Conservation (phyloP, 2,797 vertebrate species). For the Alca torda region DNA sequence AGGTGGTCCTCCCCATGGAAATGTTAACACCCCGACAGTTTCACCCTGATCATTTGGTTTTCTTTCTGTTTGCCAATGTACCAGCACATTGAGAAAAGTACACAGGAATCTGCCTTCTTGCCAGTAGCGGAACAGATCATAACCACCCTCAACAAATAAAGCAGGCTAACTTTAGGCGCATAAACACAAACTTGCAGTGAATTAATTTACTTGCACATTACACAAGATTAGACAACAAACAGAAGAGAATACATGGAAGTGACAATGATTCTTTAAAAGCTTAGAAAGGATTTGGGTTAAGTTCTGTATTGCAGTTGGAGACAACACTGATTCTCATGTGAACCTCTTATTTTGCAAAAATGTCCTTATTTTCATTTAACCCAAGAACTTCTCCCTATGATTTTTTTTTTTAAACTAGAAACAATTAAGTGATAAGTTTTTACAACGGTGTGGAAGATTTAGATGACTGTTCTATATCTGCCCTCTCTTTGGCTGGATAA, state of each 20-base stretch:
- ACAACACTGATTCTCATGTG: background rate
- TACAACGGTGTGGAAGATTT: background rate
- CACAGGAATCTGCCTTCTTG: background rate
- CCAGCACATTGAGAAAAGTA: background rate
- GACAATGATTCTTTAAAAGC: background rate
- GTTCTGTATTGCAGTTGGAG: background rate
- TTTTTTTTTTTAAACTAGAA: background rate
- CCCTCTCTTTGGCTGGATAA: background rate
- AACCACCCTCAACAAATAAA: background rate
- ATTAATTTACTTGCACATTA: background rate
- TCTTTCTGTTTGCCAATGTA: background rate
- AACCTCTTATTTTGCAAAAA: background rate
- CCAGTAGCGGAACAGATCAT: background rate
- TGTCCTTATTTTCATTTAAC: background rate
- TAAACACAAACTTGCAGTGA: background rate
- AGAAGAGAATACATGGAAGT: background rate
- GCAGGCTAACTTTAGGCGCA: background rate
- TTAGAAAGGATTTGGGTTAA: background rate
- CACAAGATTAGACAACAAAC: background rate
- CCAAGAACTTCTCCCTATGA: background rate
- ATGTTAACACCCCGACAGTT: background rate
- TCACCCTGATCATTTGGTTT: background rate
- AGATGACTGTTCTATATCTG: background rate
- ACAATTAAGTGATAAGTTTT: background rate
- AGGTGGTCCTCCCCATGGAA: background rate